Conservation (phyloP, 1,140 invertebrate genomes). For the Euwallacea similis region DNA sequence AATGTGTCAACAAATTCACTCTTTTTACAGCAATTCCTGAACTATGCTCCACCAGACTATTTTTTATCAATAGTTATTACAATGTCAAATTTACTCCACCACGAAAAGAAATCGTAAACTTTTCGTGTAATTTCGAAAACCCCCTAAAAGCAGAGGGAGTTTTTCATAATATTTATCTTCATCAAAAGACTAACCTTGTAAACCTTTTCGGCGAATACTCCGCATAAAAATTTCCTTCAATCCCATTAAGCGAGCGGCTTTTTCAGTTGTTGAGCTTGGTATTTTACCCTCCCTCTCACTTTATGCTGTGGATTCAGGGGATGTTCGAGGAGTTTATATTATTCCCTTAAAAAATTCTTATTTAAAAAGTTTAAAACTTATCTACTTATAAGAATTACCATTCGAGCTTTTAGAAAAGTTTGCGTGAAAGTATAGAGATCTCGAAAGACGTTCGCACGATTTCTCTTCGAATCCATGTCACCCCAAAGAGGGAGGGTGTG, state of each 20-base stretch:
- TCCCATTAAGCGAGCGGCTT: constrained; percentile 2
- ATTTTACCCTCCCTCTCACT: background rate
- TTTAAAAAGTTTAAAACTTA: too few species aligned
- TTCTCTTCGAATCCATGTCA: constrained; percentile 27
- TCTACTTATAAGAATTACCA: too few species aligned
- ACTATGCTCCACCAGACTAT: too few species aligned
- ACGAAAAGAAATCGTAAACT: background rate
- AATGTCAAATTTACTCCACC: too few species aligned
- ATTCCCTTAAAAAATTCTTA: background rate
- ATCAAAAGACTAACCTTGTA: constrained; percentile 7
- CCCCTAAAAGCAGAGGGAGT: background rate
- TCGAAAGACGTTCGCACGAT: constrained; percentile 8
- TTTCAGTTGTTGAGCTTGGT: background rate
- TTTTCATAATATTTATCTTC: constrained; percentile 6
- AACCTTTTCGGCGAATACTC: constrained; percentile 1
- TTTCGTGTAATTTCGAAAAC: background rate
- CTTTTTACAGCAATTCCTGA: too few species aligned
- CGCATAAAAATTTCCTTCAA: constrained; percentile 2
- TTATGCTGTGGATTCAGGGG: background rate
- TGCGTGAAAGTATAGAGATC: too few species aligned
- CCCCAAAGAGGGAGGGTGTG: constrained; percentile 23
- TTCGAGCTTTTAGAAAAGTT: too few species aligned
- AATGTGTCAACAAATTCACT: too few species aligned
- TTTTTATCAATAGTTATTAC: too few species aligned
- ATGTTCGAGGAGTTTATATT: constrained; percentile 1